These are phyloP conservation scores for Zoanthus gigantus DNA, from an alignment of 92 coral and sea anemone genomes.

Conservation along the genomic window DNA sequence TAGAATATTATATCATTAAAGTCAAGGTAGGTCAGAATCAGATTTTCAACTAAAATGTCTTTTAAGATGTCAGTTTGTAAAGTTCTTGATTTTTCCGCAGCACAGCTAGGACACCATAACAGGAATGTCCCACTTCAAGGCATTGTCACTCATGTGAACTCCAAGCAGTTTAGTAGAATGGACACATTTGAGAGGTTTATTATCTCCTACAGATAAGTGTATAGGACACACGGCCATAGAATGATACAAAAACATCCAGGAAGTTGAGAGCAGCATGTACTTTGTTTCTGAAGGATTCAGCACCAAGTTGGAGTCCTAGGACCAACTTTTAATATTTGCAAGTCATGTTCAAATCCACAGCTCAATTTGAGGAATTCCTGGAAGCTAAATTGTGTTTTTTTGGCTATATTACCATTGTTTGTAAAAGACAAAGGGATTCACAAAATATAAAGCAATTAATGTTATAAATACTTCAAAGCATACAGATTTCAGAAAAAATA, in stretches of 20 bases:
- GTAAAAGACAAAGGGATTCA: too few relatives aligned
- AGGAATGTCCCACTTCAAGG: background rate
- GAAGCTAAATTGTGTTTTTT: too few relatives aligned
- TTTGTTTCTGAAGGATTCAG: constrained; percentile 29
- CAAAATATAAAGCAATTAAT: too few relatives aligned
- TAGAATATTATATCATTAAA: constrained; percentile 36
- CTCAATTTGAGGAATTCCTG: too few relatives aligned
- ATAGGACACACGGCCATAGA: constrained; percentile 32
- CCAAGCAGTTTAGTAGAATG: constrained; percentile 57
- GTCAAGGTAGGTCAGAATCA: constrained; percentile 32
- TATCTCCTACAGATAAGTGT: constrained; percentile 2
- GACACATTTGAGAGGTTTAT: too few relatives aligned
- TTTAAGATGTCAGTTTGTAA: constrained; percentile 49
- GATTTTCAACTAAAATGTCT: constrained; percentile 46
- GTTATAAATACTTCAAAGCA: too few relatives aligned
- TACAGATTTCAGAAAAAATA: too few relatives aligned
- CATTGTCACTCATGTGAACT: too few relatives aligned
- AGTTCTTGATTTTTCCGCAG: constrained; percentile 60
- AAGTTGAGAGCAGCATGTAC: constrained; percentile 48
- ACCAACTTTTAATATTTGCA: constrained; percentile 11
- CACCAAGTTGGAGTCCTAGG: constrained; percentile 46
- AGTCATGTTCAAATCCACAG: constrained; percentile 38
- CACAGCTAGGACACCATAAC: constrained; percentile 46
- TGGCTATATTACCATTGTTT: too few relatives aligned
- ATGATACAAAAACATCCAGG: constrained; percentile 54